A percentile compares a stretch with the other conserved stretches of the same genome.
These are phyloP conservation scores for Sebastes vulpes DNA, from an alignment of 2,797 vertebrate species.

Conservation along the genomic window DNA sequence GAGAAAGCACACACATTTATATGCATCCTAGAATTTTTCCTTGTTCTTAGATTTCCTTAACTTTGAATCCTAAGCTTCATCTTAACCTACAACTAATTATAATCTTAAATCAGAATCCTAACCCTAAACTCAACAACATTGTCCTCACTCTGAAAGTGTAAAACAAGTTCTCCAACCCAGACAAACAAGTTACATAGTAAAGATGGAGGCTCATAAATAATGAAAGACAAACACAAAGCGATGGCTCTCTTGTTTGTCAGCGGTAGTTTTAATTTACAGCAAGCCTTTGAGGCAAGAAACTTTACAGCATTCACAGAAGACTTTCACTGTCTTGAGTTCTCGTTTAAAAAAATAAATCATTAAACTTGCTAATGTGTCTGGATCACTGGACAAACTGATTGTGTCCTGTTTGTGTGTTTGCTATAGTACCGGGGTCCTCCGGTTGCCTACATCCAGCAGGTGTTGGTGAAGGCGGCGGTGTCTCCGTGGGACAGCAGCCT, in stretches of 20 bases:
- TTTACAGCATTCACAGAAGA: not conserved
- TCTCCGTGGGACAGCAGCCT: constrained; percentile 95
- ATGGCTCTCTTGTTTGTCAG: not conserved
- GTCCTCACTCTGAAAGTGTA: not conserved
- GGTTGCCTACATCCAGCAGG: constrained; percentile 97
- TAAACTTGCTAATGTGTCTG: not conserved
- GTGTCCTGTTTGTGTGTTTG: not conserved
- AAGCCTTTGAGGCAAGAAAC: not conserved
- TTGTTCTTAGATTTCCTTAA: not conserved
- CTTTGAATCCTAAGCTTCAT: not conserved
- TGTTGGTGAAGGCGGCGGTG: constrained; percentile 94
- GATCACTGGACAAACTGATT: not conserved
- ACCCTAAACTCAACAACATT: not conserved
- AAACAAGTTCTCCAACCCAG: constrained; percentile 65
- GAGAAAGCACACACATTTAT: not conserved
- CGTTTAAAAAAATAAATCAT: not conserved
- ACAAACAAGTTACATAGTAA: constrained; percentile 18
- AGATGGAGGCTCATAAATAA: constrained; percentile 25
- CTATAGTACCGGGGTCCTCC: constrained; percentile 92
- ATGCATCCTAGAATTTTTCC: not conserved
- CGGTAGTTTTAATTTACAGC: not conserved
- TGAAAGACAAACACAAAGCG: not conserved
- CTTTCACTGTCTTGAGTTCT: not conserved
- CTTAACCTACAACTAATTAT: not conserved
- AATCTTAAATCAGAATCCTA: not conserved